phyloP scores from a whole-genome alignment of 1,140 invertebrate genomes.

The Chymomyza costata region DNA sequence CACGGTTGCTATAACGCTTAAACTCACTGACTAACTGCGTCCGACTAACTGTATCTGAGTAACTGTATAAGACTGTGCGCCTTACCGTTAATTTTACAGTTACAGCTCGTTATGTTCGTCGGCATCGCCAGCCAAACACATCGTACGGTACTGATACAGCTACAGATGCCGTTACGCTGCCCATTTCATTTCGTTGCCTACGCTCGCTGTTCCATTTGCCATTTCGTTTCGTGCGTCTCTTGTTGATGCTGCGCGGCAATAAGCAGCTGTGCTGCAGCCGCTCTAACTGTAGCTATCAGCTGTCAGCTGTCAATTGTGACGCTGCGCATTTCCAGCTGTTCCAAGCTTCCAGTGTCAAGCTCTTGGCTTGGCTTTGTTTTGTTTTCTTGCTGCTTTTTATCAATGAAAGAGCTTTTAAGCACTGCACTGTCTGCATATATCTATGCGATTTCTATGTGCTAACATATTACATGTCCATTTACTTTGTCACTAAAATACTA shows the following conservation, averaged over 20 bases:
- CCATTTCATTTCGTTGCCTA: neutral
- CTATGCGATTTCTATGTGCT: too few relatives aligned
- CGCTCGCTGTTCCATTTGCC: conserved; percentile 6
- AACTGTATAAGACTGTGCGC: too few relatives aligned
- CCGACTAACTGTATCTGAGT: too few relatives aligned
- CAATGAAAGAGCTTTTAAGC: conserved; percentile 53
- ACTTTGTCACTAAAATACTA: too few relatives aligned
- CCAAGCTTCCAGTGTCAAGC: conserved; percentile 22
- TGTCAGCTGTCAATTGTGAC: conserved; percentile 3
- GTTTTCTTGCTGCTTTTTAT: conserved; percentile 20
- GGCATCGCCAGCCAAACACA: too few relatives aligned
- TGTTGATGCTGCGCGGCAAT: conserved; percentile 34
- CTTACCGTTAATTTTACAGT: neutral
- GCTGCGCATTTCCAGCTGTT: too few relatives aligned
- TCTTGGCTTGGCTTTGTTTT: conserved; percentile 20
- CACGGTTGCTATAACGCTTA: too few relatives aligned
- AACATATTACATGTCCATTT: too few relatives aligned
- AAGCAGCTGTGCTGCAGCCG: conserved; percentile 24
- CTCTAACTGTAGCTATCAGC: conserved; percentile 26
- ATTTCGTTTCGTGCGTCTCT: neutral
- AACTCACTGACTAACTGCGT: too few relatives aligned
- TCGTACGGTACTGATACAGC: conserved; percentile 33
- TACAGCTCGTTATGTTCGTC: conserved; percentile 36
- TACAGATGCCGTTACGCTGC: conserved; percentile 11
- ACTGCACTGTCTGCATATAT: conserved; percentile 23